phyloP scores from a whole-genome alignment of 2,888 invertebrate genomes.

The Machimus rusticus region DNA sequence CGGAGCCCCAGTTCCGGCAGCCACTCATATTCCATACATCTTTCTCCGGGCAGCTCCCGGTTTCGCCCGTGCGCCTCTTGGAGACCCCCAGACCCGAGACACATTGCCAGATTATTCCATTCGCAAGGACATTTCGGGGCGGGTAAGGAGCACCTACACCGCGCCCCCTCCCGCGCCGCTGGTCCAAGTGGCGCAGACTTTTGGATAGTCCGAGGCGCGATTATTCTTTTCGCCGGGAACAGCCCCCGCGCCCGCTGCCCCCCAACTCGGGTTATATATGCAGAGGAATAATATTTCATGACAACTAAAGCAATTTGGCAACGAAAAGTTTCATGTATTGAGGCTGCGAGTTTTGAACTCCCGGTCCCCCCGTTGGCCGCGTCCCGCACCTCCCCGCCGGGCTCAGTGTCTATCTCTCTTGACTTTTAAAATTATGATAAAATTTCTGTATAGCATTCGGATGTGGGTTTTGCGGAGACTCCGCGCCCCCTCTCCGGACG shows the following conservation, averaged over 20 bases:
- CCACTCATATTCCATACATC: slow-evolving; percentile 12
- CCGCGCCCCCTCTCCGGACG: neutral
- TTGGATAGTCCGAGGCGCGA: neutral
- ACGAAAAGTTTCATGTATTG: slow-evolving; percentile 52
- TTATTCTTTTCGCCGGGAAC: slow-evolving; percentile 4
- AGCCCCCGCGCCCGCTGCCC: neutral
- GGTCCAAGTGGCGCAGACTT: neutral
- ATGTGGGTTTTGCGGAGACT: neutral
- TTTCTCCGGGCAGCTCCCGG: neutral
- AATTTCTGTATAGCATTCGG: slow-evolving; percentile 31
- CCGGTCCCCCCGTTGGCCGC: neutral
- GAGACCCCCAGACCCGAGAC: neutral
- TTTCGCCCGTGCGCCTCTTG: neutral
- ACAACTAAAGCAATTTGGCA: slow-evolving; percentile 55
- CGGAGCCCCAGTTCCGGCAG: neutral
- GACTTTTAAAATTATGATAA: slow-evolving; percentile 38
- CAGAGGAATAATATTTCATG: slow-evolving; percentile 52
- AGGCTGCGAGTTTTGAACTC: slow-evolving; percentile 44
- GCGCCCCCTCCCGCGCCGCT: neutral
- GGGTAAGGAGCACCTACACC: neutral
- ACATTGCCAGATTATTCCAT: slow-evolving; percentile 11
- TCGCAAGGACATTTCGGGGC: neutral
- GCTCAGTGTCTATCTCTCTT: slow-evolving; percentile 24
- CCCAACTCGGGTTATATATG: slow-evolving; percentile 46
- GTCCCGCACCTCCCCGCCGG: neutral